Evolutionary conservation across 23 tunicate species (phyloP), one percentile per base, ranked within the genome.

Genomic region (Clavelina lepadiformis): DNA sequence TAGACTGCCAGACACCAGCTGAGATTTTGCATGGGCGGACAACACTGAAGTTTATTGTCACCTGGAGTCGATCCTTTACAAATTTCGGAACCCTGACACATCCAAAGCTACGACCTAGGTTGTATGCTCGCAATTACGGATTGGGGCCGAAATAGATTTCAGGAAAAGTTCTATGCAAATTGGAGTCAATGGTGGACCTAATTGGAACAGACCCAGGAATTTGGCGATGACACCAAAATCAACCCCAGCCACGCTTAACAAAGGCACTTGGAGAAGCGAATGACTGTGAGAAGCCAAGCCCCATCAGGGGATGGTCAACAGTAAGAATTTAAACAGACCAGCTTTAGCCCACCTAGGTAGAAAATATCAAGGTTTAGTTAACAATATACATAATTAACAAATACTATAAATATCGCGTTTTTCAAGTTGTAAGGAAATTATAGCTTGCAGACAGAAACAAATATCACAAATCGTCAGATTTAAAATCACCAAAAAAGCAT

Each of bases 181-280:
- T 35, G 37, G 68, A 28, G 37, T 36, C 37, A 18, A 51, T 21
- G 4, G 5, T 27, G 3, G 37, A 63, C 28, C 19, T 34, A 8
- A 3, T 63, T 20, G 21, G 68, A 13, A 63, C 68, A 36, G 68
- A 63, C 4, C 50, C 51, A 36, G 68, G 68, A 19, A 3, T 63
- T 27, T 63, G 68, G 68, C 20, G 5, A 34, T 27, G 68, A 19
- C 68, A 63, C 23, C 50, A 63, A 63, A 63, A 63, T 31, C 68
- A 63, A 36, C 25, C 38, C 37, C 49, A 34, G 5, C 20, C 21
- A n/a, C 15, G 21, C 20, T 8, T 53, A n/a, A n/a, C n/a, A n/a
- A n/a, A n/a, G n/a, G n/a, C n/a, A n/a, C n/a, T n/a, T n/a, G n/a
- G n/a, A n/a, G n/a, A n/a, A n/a, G n/a, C n/a, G n/a, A n/a, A n/a